Conservation (phyloP, 1,140 invertebrate species). For the Carposina sasakii region DNA sequence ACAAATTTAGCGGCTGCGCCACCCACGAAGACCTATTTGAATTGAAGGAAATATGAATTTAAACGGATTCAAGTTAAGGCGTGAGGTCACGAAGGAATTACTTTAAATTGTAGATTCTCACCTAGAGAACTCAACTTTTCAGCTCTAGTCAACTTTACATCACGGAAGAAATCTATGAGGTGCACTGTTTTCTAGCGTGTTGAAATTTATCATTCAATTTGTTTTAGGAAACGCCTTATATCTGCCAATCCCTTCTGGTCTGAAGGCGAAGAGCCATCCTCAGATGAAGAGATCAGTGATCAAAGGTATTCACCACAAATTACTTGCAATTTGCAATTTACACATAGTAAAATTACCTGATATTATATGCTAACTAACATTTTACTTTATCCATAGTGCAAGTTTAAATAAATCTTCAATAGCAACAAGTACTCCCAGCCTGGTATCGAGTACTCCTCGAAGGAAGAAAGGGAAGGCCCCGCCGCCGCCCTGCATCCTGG, state of each 20-base stretch:
- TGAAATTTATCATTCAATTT: slow-evolving; percentile 7
- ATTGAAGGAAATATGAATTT: too few relatives aligned
- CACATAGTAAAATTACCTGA: background rate
- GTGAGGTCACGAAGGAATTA: too few relatives aligned
- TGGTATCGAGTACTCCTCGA: background rate
- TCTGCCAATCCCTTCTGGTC: slow-evolving; percentile 81
- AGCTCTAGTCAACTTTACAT: too few relatives aligned
- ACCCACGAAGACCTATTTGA: too few relatives aligned
- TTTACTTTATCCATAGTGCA: slow-evolving; percentile 18
- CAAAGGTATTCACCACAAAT: slow-evolving; percentile 27
- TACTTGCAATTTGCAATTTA: background rate
- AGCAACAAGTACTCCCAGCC: slow-evolving; percentile 63
- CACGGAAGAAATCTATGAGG: too few relatives aligned
- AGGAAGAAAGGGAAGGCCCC: background rate
- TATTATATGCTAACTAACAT: background rate
- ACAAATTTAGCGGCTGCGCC: too few relatives aligned
- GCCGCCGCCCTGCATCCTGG: background rate
- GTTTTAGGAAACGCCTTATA: slow-evolving; percentile 51
- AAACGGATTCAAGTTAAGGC: too few relatives aligned
- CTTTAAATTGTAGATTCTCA: too few relatives aligned
- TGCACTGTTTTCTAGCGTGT: too few relatives aligned
- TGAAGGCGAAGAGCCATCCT: slow-evolving; percentile 76
- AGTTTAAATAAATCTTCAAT: slow-evolving; percentile 51
- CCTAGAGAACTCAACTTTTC: too few relatives aligned
- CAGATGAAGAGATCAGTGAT: slow-evolving; percentile 55